Evolutionary conservation across 2,113 vertebrate species (phyloP).

Genomic region (Pluvialis apricaria): DNA sequence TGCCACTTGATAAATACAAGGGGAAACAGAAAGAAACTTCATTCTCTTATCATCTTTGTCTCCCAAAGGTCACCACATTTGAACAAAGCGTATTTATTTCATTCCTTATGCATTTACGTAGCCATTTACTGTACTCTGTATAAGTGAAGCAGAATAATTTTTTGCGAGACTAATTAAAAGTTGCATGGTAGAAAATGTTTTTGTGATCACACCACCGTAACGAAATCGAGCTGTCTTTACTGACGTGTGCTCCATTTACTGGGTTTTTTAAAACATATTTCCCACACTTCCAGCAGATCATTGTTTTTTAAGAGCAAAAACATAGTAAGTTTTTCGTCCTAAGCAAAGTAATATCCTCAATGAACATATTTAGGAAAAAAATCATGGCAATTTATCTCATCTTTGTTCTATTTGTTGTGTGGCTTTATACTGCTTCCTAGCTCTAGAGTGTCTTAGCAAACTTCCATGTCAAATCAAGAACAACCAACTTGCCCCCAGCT

Average conservation of each 20-base stretch:
- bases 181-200: constrained; percentile 47
- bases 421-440: not conserved
- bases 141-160: constrained; percentile 63
- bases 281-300: constrained; percentile 33
- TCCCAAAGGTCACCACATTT: constrained; percentile 18
- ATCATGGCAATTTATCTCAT: not conserved
- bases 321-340: not conserved
- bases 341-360: not conserved
- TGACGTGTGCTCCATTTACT: constrained; percentile 47
- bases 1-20: constrained; percentile 10
- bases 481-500: not conserved
- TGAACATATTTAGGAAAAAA: not conserved
- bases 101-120: constrained; percentile 37
- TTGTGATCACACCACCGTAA: constrained; percentile 62
- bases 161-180: constrained; percentile 54
- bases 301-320: not conserved
- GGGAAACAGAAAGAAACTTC: constrained; percentile 34
- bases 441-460: not conserved
- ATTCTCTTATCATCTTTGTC: constrained; percentile 39
- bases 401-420: not conserved
- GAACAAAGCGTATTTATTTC: constrained; percentile 49
- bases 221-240: constrained; percentile 57
- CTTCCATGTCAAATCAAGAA: not conserved
- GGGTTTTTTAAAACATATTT: constrained; percentile 28
- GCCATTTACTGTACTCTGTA: constrained; percentile 58